These are phyloP conservation scores for Carabus problematicus DNA, from an alignment of 2,888 invertebrate species.

Conservation along the genomic window DNA sequence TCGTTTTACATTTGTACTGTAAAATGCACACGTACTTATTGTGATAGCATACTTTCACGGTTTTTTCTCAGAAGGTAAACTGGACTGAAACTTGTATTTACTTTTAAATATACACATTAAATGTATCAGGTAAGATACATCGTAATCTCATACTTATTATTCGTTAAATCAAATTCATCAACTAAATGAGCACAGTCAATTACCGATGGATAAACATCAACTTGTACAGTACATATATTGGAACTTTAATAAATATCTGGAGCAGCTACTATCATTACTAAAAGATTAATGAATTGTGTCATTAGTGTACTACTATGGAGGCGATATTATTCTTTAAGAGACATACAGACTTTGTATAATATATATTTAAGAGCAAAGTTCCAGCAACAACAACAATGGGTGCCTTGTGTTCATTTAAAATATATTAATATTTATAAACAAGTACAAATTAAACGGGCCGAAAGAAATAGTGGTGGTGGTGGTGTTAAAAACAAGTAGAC, in stretches of 20 bases:
- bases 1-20: background rate
- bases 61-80: slow-evolving; percentile 4
- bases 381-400: background rate
- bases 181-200: background rate
- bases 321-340: too few species aligned
- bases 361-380: background rate
- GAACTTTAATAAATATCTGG: background rate
- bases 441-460: background rate
- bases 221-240: background rate
- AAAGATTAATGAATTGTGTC: too few species aligned
- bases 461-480: slow-evolving; percentile 14
- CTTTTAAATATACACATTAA: background rate
- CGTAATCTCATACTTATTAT: background rate
- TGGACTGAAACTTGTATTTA: background rate
- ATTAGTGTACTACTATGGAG: too few species aligned
- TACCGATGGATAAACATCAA: background rate
- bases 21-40: background rate
- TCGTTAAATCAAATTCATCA: too few species aligned
- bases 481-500: background rate
- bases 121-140: background rate
- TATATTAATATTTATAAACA: background rate
- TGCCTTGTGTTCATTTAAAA: background rate
- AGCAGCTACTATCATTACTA: too few species aligned
- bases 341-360: too few species aligned
- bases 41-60: background rate